These are phyloP conservation scores for Malachius bipustulatus DNA, from an alignment of 2,888 invertebrate genomes.

Conservation along the genomic window DNA sequence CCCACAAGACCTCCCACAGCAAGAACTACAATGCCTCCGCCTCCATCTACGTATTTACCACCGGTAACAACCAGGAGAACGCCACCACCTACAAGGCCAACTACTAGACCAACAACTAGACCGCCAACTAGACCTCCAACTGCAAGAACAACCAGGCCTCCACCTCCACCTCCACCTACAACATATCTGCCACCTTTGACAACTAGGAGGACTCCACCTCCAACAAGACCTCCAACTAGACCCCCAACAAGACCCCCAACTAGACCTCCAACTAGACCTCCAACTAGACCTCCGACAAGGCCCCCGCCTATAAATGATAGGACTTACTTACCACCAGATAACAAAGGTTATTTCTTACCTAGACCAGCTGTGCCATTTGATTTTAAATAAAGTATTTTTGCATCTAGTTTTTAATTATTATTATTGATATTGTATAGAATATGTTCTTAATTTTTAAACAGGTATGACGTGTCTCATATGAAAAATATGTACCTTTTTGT, in stretches of 20 bases:
- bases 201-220: slow-evolving; percentile 2
- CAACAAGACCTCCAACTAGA: not conserved
- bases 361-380: slow-evolving; percentile 11
- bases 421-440: no score
- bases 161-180: not conserved
- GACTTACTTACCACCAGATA: slow-evolving; percentile 11
- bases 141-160: no score
- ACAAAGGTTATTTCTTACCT: slow-evolving; percentile 11
- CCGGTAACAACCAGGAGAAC: not conserved
- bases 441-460: no score
- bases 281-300: slow-evolving; percentile 6
- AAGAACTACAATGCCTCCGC: slow-evolving; percentile 1
- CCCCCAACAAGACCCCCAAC: not conserved
- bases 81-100: slow-evolving; percentile 1
- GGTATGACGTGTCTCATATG: no score
- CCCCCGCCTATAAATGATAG: slow-evolving; percentile 10
- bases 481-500: no score
- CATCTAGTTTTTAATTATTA: no score
- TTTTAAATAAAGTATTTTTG: no score
- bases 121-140: not conserved
- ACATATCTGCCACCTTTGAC: slow-evolving; percentile 3
- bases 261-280: not conserved
- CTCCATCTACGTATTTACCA: slow-evolving; percentile 4
- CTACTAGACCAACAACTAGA: not conserved
- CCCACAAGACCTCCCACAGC: not conserved